Evolutionary conservation across 1,140 invertebrate genomes (phyloP).

Genomic region (Zaprionus inermis): DNA sequence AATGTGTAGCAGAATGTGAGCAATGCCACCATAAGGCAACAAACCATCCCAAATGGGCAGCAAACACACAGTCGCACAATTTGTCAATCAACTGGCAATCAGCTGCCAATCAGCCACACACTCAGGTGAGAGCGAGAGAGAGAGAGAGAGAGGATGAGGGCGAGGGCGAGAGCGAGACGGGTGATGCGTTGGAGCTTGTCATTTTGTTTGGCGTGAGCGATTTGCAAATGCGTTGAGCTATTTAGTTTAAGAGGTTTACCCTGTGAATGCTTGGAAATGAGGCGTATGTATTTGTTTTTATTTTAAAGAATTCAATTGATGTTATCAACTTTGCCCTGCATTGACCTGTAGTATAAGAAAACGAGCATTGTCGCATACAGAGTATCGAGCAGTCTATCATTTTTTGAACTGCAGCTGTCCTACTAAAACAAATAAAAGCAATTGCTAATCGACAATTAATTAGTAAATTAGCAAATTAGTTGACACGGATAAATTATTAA

Average conservation of each 20-base stretch:
- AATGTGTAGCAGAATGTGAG: conserved; percentile 39
- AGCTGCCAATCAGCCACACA: conserved; percentile 54
- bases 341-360: background rate
- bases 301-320: background rate
- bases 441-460: conserved; percentile 52
- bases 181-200: conserved; percentile 18
- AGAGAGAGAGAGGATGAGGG: background rate
- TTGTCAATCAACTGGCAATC: conserved; percentile 75
- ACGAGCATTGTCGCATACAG: background rate
- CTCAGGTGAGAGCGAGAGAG: conserved; percentile 14
- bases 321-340: background rate
- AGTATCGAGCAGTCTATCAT: background rate
- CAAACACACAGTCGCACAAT: conserved; percentile 44
- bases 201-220: conserved; percentile 44
- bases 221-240: conserved; percentile 49
- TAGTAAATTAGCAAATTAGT: conserved; percentile 53
- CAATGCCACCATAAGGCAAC: conserved; percentile 36
- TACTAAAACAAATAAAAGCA: conserved; percentile 1
- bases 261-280: background rate
- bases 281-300: background rate
- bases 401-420: background rate
- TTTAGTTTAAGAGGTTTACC: conserved; percentile 19
- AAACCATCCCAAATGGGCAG: conserved; percentile 32
- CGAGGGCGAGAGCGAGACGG: background rate
- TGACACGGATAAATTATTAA: conserved; percentile 23